Conservation (phyloP, 1,140 invertebrate species). For the Chelonus insularis region DNA sequence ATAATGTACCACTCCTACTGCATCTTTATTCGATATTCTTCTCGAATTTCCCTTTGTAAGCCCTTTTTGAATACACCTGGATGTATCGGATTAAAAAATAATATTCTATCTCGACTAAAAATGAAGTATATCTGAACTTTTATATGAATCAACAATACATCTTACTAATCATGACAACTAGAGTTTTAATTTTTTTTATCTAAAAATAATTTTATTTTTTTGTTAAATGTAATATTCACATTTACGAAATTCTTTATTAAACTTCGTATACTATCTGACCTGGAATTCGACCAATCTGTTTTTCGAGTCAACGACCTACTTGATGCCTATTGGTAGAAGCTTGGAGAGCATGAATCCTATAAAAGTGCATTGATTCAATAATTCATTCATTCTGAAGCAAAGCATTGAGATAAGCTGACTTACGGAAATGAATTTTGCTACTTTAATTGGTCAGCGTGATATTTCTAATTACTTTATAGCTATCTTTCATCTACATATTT, state of each 20-base stretch:
- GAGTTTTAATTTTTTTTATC: too few species aligned
- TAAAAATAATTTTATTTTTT: conserved; percentile 2
- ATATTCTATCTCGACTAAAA: too few species aligned
- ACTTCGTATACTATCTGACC: conserved; percentile 22
- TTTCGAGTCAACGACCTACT: conserved; percentile 36
- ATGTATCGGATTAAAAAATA: too few species aligned
- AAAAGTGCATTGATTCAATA: conserved; percentile 34
- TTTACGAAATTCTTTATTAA: too few species aligned
- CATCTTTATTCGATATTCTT: too few species aligned
- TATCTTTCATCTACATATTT: too few species aligned
- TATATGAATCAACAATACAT: too few species aligned
- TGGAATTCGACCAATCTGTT: conserved; percentile 43
- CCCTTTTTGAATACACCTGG: too few species aligned
- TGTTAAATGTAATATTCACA: not conserved
- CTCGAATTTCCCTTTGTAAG: too few species aligned
- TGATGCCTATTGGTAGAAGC: conserved; percentile 38
- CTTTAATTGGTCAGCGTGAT: not conserved
- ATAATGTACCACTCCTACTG: too few species aligned
- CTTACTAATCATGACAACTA: too few species aligned
- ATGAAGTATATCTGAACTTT: too few species aligned
- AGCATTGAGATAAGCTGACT: not conserved
- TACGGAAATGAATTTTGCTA: not conserved
- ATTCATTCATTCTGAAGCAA: conserved; percentile 24
- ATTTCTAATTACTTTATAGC: not conserved
- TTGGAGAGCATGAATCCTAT: conserved; percentile 43